These are phyloP conservation scores for Lasiurus borealis DNA, from an alignment of 2,113 vertebrate genomes.

Conservation along the genomic window DNA sequence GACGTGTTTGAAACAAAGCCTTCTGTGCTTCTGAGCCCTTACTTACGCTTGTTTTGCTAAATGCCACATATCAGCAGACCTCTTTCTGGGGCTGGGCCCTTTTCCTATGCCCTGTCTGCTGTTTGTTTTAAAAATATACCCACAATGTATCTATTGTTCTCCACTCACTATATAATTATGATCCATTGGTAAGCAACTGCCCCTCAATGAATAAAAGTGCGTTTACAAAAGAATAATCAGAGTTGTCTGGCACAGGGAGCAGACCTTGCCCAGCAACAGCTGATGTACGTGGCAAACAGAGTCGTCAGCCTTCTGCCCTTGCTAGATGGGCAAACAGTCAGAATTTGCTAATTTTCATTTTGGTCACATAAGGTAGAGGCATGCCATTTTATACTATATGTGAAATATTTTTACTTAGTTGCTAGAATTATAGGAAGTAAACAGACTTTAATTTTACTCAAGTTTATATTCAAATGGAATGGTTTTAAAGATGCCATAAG, in stretches of 20 bases:
- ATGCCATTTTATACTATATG: neutral
- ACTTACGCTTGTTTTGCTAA: neutral
- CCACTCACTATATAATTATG: slow-evolving; percentile 76
- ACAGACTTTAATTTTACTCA: slow-evolving; percentile 40
- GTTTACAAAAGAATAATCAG: slow-evolving; percentile 80
- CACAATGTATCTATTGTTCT: slow-evolving; percentile 84
- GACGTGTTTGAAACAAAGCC: neutral
- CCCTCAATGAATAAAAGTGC: slow-evolving; percentile 84
- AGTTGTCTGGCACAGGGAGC: slow-evolving; percentile 73
- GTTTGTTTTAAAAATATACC: slow-evolving; percentile 72
- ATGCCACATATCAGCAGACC: slow-evolving; percentile 64
- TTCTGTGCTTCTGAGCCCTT: neutral
- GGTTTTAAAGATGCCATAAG: neutral
- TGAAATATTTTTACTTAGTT: slow-evolving; percentile 27
- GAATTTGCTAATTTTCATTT: slow-evolving; percentile 34
- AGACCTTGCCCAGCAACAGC: slow-evolving; percentile 70
- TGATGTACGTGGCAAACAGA: slow-evolving; percentile 67
- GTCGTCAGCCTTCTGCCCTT: slow-evolving; percentile 33
- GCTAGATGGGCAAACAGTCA: neutral
- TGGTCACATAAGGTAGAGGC: neutral
- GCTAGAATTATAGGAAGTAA: slow-evolving; percentile 24
- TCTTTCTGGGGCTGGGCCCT: slow-evolving; percentile 30
- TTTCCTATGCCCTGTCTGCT: slow-evolving; percentile 63
- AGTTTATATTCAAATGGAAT: slow-evolving; percentile 14
- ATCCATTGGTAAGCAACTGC: slow-evolving; percentile 80